phyloP scores from a whole-genome alignment of 2,888 invertebrate genomes.

The Trimorus sp. region DNA sequence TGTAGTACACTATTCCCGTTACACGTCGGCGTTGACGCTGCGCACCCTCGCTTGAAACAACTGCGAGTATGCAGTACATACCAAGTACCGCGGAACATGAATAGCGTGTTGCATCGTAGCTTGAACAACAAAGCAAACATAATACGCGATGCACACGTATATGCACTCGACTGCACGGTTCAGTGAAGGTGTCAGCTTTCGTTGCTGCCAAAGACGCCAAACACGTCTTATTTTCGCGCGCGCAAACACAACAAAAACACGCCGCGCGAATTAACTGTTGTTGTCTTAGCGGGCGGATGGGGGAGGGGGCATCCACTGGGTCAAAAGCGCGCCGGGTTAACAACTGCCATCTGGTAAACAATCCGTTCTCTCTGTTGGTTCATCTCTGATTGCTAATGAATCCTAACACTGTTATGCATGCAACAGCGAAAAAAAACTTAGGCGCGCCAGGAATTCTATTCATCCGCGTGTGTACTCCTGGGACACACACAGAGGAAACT shows the following conservation, averaged over 20 bases:
- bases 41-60: slow-evolving; percentile 65
- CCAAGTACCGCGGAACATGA: slow-evolving; percentile 60
- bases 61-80: slow-evolving; percentile 60
- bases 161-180: slow-evolving; percentile 67
- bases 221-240: slow-evolving; percentile 69
- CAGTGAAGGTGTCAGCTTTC: slow-evolving; percentile 74
- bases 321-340: slow-evolving; percentile 60
- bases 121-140: slow-evolving; percentile 76
- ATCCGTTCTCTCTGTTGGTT: slow-evolving; percentile 72
- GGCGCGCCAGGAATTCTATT: slow-evolving; percentile 71
- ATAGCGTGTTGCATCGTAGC: slow-evolving; percentile 68
- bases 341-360: slow-evolving; percentile 76
- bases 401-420: slow-evolving; percentile 81
- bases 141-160: slow-evolving; percentile 71
- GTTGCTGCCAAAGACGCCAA: slow-evolving; percentile 72
- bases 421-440: slow-evolving; percentile 79
- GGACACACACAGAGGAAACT: slow-evolving; percentile 75
- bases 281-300: slow-evolving; percentile 53
- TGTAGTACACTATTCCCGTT: slow-evolving; percentile 65
- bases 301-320: slow-evolving; percentile 50
- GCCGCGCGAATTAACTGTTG: slow-evolving; percentile 36
- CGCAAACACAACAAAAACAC: slow-evolving; percentile 45
- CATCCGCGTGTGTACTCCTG: slow-evolving; percentile 72
- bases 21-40: slow-evolving; percentile 57
- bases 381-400: slow-evolving; percentile 82